phyloP scores from a whole-genome alignment of 2,797 vertebrate genomes.

The Alectoris magna region DNA sequence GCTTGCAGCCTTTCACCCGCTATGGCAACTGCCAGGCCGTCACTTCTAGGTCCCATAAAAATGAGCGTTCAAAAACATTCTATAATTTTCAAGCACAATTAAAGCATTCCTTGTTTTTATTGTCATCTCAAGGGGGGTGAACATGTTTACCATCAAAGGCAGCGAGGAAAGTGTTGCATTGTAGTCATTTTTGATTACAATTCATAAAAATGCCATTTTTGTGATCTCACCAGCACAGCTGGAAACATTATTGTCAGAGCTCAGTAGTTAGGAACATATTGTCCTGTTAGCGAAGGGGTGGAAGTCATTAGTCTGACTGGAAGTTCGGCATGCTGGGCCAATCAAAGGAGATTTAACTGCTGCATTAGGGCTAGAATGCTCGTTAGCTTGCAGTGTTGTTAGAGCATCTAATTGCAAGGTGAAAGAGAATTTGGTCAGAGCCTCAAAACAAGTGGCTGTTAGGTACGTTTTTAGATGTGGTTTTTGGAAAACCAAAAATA shows the following conservation, averaged over 20 bases:
- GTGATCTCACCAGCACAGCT: constrained; percentile 68
- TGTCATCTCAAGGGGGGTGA: background rate
- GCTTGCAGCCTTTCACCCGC: background rate
- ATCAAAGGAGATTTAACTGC: background rate
- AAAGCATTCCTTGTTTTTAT: constrained; percentile 2
- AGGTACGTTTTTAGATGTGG: fast-evolving
- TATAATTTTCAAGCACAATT: background rate
- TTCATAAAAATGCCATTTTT: constrained; percentile 61
- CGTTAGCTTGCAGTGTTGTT: background rate
- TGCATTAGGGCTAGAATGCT: background rate
- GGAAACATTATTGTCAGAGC: constrained; percentile 42
- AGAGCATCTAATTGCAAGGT: background rate
- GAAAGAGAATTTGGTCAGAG: background rate
- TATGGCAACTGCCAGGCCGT: background rate
- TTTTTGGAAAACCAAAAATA: background rate
- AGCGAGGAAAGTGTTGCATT: constrained; percentile 7
- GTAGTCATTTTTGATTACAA: constrained; percentile 27
- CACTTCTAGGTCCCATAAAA: background rate
- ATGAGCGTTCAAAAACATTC: background rate
- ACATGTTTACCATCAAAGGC: background rate
- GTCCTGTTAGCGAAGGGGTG: constrained; percentile 73
- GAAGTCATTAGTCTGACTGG: constrained; percentile 79
- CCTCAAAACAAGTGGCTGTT: background rate
- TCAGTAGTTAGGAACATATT: constrained; percentile 71
- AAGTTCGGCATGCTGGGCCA: constrained; percentile 67